A percentile compares a stretch with the other conserved stretches of the same genome.
Conservation (phyloP, 1,140 invertebrate genomes). For the Bombus superbus region DNA sequence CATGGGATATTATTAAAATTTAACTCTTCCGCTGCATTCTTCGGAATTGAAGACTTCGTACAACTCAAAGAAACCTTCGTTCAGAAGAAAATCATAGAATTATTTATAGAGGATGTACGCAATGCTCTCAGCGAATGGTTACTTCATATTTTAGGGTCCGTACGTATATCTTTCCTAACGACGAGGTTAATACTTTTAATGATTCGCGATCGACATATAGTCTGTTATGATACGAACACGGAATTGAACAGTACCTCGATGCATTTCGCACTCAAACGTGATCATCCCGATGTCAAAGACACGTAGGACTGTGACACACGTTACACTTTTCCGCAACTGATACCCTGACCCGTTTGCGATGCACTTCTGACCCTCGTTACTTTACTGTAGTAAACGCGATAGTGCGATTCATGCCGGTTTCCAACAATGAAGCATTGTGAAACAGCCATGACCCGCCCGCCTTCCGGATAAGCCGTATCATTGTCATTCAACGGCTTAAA, state of each 20-base stretch:
- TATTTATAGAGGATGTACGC: no score
- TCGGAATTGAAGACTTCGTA: no score
- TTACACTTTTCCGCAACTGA: not conserved
- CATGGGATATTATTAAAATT: no score
- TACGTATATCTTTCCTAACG: no score
- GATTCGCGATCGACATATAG: no score
- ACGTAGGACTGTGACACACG: not conserved
- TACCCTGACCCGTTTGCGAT: constrained; percentile 5
- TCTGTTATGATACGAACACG: no score
- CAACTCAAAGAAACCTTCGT: no score
- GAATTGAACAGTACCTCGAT: not conserved
- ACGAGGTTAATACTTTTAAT: no score
- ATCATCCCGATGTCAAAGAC: not conserved
- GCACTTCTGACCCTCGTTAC: constrained; percentile 1
- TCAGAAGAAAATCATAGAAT: no score
- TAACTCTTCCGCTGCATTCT: no score
- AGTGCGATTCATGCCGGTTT: not conserved
- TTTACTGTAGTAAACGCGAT: not conserved
- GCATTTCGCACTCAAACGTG: not conserved
- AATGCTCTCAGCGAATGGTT: no score
- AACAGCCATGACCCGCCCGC: not conserved
- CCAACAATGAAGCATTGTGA: constrained; percentile 21
- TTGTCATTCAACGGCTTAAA: not conserved
- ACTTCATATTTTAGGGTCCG: no score
- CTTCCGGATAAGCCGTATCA: not conserved